Base-by-base conservation (phyloP, 92 coral and sea anemone species). In the Palythoa grandiflora region DNA sequence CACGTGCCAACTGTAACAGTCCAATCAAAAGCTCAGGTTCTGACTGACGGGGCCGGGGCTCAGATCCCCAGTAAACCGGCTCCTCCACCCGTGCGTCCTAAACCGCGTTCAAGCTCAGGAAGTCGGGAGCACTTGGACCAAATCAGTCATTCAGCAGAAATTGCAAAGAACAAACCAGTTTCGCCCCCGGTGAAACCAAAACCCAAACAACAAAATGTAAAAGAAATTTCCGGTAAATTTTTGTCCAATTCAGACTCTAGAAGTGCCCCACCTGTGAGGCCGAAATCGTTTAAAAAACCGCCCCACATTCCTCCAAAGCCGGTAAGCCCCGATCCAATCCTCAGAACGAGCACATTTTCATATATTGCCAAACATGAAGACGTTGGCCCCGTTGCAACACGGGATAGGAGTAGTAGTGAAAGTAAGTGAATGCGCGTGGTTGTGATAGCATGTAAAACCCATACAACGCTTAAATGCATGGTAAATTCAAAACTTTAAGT, bases 221-320 rank as follows among this genome's bases (percentile, higher is more conserved):
- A 80, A 47, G 85, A 80, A 38, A 40, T 80, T 40, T 61, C 85
- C 38, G 35, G 73, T 68, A 80, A 66, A 63, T 47, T 61, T 20
- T 38, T 13, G 37, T 48, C 73, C 20, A 11, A 59, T 47, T 19
- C 38, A 80, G 73, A 63, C 51, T 40, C 72, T 16, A 44, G 14
- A 5, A 39, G 15, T 20, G 93, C 96, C 1, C 99, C 99, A 2
- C 94, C 98, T 9, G 98, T 95, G 15, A 97, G 91, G 87, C 99
- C 99, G 12, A 97, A 97, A 60, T 87, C 91, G 28, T 77, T 83
- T 52, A 97, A 93, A 89, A 97, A 89, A 5, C 91, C 96, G 21
- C 97, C 98, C 13, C 89, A 79, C 28, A 77, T 93, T 35, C 88
- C 94, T n/a, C 96, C 96, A 48, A 95, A 95, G 73, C 98, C 98